Evolutionary conservation across 2,113 vertebrate genomes (phyloP).

Genomic region (Cyprinodon tularosa): DNA sequence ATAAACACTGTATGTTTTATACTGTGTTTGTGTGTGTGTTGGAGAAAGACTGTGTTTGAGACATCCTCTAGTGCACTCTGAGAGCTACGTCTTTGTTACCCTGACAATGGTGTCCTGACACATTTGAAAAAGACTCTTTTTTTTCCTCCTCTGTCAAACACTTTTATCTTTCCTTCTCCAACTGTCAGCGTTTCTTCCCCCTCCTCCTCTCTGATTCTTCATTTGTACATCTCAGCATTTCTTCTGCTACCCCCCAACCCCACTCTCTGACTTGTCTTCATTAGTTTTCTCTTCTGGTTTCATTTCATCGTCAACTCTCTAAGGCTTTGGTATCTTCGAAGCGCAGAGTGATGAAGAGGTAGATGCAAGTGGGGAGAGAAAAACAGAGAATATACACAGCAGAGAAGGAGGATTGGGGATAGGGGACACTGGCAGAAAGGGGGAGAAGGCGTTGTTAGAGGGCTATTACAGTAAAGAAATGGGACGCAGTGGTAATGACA

Average conservation of each 20-base stretch:
- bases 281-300: slow-evolving; percentile 56
- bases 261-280: slow-evolving; percentile 52
- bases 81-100: slow-evolving; percentile 71
- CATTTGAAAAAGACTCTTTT: slow-evolving; percentile 65
- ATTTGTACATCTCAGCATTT: slow-evolving; percentile 63
- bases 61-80: slow-evolving; percentile 59
- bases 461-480: slow-evolving; percentile 30
- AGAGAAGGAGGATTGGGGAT: slow-evolving; percentile 13
- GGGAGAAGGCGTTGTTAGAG: slow-evolving; percentile 19
- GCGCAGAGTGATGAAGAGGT: slow-evolving; percentile 23
- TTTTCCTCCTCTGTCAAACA: slow-evolving; percentile 59
- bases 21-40: slow-evolving; percentile 22
- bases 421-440: slow-evolving; percentile 16
- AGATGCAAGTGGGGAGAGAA: slow-evolving; percentile 3
- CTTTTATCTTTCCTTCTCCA: slow-evolving; percentile 61
- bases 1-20: slow-evolving; percentile 65
- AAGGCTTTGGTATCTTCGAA: slow-evolving; percentile 41
- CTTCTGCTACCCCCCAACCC: slow-evolving; percentile 32
- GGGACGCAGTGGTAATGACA: slow-evolving; percentile 15
- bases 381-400: slow-evolving; percentile 21
- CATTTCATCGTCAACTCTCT: slow-evolving; percentile 57
- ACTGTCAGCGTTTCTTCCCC: slow-evolving; percentile 68
- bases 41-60: slow-evolving; percentile 24
- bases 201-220: slow-evolving; percentile 45
- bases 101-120: slow-evolving; percentile 65